phyloP scores from a whole-genome alignment of 35 echinoderm and acorn worm species.

The Ophiothrix spiculata region DNA sequence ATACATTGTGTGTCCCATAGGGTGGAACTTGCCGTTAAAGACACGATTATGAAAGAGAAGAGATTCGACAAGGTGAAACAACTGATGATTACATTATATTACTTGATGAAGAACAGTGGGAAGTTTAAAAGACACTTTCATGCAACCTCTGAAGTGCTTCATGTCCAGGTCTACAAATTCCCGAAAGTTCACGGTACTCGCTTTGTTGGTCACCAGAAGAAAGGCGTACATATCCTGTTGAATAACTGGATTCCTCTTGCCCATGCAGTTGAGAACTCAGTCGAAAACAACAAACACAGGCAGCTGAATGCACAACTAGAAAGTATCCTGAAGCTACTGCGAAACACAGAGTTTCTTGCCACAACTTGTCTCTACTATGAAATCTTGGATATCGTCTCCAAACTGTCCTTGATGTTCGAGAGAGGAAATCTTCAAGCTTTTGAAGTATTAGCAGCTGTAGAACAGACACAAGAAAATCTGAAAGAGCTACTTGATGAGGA shows the following conservation, averaged over 20 bases:
- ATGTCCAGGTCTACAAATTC: conserved; percentile 29
- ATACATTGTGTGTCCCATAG: conserved; percentile 60
- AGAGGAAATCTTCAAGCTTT: conserved; percentile 36
- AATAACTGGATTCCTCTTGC: conserved; percentile 55
- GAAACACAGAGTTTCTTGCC: conserved; percentile 33
- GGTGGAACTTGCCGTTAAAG: conserved; percentile 50
- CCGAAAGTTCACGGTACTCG: conserved; percentile 49
- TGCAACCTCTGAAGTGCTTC: conserved; percentile 30
- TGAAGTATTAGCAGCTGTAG: conserved; percentile 49
- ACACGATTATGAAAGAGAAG: conserved; percentile 44
- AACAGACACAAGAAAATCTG: too few species aligned
- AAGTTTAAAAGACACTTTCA: conserved; percentile 73
- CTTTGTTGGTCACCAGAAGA: conserved; percentile 54
- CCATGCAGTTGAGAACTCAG: conserved; percentile 52
- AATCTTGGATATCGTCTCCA: conserved; percentile 47
- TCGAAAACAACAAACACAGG: conserved; percentile 40
- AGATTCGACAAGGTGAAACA: conserved; percentile 44
- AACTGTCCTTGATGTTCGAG: conserved; percentile 57
- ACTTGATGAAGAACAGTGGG: conserved; percentile 60
- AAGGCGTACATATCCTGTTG: conserved; percentile 38
- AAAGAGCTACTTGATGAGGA: conserved; percentile 30
- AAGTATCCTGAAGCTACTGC: conserved; percentile 55
- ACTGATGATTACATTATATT: conserved; percentile 53
- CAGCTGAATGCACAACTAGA: conserved; percentile 34
- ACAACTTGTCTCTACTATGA: conserved; percentile 29